phyloP scores from a whole-genome alignment of 2,113 vertebrate species.

The Vulpes ferrilata region DNA sequence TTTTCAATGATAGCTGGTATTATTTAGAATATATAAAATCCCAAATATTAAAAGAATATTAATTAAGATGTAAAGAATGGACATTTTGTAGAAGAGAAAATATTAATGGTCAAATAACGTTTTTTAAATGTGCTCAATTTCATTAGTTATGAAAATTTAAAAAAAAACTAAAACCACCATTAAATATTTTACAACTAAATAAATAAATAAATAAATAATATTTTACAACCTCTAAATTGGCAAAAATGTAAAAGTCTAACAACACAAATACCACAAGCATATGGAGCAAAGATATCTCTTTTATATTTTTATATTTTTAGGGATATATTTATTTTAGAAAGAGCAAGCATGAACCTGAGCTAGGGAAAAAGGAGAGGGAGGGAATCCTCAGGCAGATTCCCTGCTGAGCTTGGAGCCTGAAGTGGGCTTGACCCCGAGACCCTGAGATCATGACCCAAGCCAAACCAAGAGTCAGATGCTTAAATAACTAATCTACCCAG shows the following conservation, averaged over 20 bases:
- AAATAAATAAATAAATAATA: too few species aligned
- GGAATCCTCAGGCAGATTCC: neutral
- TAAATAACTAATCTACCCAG: neutral
- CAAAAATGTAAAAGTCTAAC: conserved; percentile 18
- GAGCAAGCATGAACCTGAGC: neutral
- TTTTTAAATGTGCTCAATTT: neutral
- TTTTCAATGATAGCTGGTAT: neutral
- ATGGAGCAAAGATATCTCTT: neutral
- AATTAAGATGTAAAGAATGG: neutral
- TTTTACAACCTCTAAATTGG: neutral
- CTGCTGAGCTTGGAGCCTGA: neutral
- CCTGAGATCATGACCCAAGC: neutral
- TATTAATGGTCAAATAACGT: neutral
- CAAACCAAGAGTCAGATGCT: neutral
- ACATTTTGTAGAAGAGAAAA: neutral
- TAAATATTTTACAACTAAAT: neutral
- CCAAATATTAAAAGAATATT: neutral
- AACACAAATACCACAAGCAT: neutral
- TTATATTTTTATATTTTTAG: neutral
- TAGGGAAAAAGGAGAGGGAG: neutral
- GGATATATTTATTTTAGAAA: neutral
- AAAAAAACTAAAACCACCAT: neutral
- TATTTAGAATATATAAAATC: neutral
- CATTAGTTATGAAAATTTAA: neutral
- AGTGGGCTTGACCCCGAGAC: neutral